Conservation (phyloP, 1,140 invertebrate genomes). For the Hylyphantes graminicola region DNA sequence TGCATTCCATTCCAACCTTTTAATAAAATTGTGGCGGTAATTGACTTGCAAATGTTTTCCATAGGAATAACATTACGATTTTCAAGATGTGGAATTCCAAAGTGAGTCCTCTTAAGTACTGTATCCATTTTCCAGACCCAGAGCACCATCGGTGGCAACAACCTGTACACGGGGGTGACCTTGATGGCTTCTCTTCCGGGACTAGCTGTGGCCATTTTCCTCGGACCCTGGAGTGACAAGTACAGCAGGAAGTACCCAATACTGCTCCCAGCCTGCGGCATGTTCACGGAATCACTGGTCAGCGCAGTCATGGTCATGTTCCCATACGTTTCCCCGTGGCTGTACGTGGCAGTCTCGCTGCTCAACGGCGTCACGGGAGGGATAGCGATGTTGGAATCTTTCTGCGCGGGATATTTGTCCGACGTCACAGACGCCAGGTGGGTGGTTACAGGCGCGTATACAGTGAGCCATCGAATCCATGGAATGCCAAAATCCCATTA, state of each 20-base stretch:
- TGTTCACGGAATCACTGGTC: slow-evolving; percentile 74
- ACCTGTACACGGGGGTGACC: slow-evolving; percentile 65
- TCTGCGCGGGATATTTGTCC: slow-evolving; percentile 13
- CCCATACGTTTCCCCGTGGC: neutral
- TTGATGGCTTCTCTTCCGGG: slow-evolving; percentile 64
- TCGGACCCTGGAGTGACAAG: slow-evolving; percentile 76
- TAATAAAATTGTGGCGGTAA: too few species aligned
- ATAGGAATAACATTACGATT: too few species aligned
- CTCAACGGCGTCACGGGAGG: slow-evolving; percentile 32
- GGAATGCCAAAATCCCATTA: too few species aligned
- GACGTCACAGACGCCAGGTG: slow-evolving; percentile 36
- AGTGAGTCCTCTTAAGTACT: too few species aligned
- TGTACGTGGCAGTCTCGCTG: neutral
- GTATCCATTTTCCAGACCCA: neutral
- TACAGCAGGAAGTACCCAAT: slow-evolving; percentile 85
- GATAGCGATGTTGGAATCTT: slow-evolving; percentile 14
- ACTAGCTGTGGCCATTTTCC: slow-evolving; percentile 66
- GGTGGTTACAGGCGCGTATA: too few species aligned
- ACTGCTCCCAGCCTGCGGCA: slow-evolving; percentile 82
- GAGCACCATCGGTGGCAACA: slow-evolving; percentile 51
- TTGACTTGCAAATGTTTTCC: too few species aligned
- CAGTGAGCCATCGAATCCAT: too few species aligned
- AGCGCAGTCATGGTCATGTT: neutral
- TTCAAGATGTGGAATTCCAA: too few species aligned
- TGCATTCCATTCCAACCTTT: too few species aligned